Base-by-base conservation (phyloP, 2,888 invertebrate species). In the Taenaris catops region DNA sequence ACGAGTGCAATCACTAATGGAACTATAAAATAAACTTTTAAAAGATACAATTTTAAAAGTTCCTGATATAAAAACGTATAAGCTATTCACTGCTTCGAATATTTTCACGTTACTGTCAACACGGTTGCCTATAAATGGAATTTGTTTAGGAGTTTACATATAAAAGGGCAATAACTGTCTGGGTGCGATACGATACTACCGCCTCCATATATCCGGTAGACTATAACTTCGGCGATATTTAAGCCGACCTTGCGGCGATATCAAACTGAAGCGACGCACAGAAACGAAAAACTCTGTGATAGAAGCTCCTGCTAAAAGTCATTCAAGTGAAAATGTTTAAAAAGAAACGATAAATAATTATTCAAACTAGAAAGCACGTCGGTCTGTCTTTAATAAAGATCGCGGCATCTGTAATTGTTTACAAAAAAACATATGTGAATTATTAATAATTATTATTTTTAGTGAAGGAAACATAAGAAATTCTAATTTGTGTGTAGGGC, bases 81-180 rank as follows among this genome's bases (percentile, higher is more conserved):
- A 14, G 23, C 31, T 14, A 23, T 23, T 31, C 23, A 16, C 14
- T 31, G 28, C 8, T 53, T 17, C 36, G 20, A 38, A 58, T 58
- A 62, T 67, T 64, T 65, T 56, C 45, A 53, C 57, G 53, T 65
- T 56, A 55, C 58, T 62, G 62, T 63, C 63, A 63, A 63, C 65
- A 62, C 50, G 53, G 64, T 57, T 55, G 49, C 55, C 54, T 55
- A 63, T 65, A 70, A 74, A 73, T 67, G 67, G 64, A 73, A 68
- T 71, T 67, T 66, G 45, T 54, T 54, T 48, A 56, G 46, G 67
- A 68, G 62, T 69, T 74, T 58, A 60, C 58, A 58, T 64, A 67
- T 73, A 73, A 72, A 74, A 67, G 18, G 33, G 33, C 63, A 72
- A 78, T 79, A 78, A 72, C 63, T 73, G 76, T 71, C 75, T 63